Evolutionary conservation across 2,797 vertebrate species (phyloP).

Genomic region (Todus mexicanus): DNA sequence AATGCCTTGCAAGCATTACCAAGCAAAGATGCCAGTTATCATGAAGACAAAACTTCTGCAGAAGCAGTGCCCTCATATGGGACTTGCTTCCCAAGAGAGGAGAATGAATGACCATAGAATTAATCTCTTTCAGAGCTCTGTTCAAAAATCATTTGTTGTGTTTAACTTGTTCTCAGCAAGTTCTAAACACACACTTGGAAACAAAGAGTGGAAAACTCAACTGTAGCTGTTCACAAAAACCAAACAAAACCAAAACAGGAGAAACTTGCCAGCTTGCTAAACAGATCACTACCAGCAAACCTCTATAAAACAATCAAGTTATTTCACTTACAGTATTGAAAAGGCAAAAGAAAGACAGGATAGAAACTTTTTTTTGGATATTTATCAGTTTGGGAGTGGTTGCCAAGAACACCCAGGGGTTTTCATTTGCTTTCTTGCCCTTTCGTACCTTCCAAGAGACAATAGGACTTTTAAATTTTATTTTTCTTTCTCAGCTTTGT

Average conservation of each 20-base stretch:
- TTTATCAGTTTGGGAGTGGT: neutral
- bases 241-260: neutral
- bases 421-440: neutral
- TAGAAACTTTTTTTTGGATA: neutral
- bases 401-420: neutral
- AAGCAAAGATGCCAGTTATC: neutral
- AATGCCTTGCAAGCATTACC: neutral
- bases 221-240: neutral
- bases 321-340: neutral
- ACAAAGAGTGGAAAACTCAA: conserved; percentile 24
- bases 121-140: conserved; percentile 11
- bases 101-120: conserved; percentile 2
- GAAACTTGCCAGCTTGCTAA: neutral
- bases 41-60: neutral
- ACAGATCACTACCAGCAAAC: neutral
- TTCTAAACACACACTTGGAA: neutral
- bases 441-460: neutral
- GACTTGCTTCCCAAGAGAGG: neutral
- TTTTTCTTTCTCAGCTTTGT: neutral
- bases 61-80: neutral
- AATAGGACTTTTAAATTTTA: neutral
- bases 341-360: neutral
- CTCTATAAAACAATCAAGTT: neutral
- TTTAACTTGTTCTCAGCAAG: conserved; percentile 43
- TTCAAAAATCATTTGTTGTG: conserved; percentile 27